Conservation (phyloP, 2,113 vertebrate genomes). For the Arenaria interpres region DNA sequence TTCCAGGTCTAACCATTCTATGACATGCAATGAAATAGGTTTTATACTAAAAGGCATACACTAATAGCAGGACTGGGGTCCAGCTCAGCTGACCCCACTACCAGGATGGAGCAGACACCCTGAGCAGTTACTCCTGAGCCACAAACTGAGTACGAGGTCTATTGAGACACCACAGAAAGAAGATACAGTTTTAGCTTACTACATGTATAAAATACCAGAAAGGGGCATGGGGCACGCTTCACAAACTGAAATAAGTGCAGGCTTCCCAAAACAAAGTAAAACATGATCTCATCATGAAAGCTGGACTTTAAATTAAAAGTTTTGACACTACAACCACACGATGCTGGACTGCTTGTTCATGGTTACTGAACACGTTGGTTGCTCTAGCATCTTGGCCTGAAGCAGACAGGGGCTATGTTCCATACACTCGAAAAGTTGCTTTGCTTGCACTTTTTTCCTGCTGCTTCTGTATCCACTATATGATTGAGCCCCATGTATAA, state of each 20-base stretch:
- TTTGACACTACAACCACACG: not conserved
- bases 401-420: not conserved
- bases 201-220: too few relatives aligned
- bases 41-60: not conserved
- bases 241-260: not conserved
- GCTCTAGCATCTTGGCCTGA: not conserved
- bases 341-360: not conserved
- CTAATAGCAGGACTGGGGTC: not conserved
- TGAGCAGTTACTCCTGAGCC: not conserved
- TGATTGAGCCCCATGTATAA: not conserved
- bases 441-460: not conserved
- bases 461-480: not conserved
- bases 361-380: not conserved
- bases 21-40: not conserved
- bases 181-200: too few relatives aligned
- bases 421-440: not conserved
- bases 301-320: not conserved
- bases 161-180: not conserved
- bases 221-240: not conserved
- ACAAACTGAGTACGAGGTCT: not conserved
- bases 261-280: not conserved
- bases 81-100: not conserved
- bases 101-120: not conserved
- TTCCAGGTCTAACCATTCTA: not conserved
- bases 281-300: not conserved